Evolutionary conservation across 53 echinoderm and acorn worm genomes (phyloP).

Genomic region (Temnopleurus reevesii): DNA sequence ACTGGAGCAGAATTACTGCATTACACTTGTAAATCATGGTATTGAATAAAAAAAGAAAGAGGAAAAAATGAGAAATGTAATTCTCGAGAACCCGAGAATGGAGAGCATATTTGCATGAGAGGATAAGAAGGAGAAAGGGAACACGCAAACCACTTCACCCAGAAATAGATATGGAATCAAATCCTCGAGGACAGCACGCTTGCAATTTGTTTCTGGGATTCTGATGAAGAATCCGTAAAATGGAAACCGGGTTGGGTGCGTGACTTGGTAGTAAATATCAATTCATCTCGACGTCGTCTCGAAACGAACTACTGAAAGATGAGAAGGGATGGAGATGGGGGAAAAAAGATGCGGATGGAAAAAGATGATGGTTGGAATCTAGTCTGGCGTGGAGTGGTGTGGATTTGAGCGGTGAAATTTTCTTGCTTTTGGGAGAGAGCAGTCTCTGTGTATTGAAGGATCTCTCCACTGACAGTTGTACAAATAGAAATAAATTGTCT

Average conservation of each 20-base stretch:
- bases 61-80: neutral
- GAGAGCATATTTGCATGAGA: neutral
- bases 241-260: neutral
- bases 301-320: neutral
- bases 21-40: no score
- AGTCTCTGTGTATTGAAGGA: constrained; percentile 26
- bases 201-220: neutral
- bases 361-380: no score
- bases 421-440: neutral
- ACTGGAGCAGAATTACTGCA: no score
- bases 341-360: neutral
- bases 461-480: constrained; percentile 44
- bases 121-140: neutral
- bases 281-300: neutral
- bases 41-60: no score
- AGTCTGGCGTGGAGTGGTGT: no score
- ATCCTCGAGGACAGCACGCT: neutral
- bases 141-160: neutral
- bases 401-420: no score
- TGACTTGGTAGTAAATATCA: constrained; percentile 18
- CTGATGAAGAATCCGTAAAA: neutral
- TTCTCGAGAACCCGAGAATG: neutral
- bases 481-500: constrained; percentile 61
- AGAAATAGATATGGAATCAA: neutral
- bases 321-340: neutral